Percentiles rank a stretch among this genome's conserved stretches.
Evolutionary conservation across 53 echinoderm and acorn worm genomes (phyloP).

Genomic region (Patiria pectinifera): DNA sequence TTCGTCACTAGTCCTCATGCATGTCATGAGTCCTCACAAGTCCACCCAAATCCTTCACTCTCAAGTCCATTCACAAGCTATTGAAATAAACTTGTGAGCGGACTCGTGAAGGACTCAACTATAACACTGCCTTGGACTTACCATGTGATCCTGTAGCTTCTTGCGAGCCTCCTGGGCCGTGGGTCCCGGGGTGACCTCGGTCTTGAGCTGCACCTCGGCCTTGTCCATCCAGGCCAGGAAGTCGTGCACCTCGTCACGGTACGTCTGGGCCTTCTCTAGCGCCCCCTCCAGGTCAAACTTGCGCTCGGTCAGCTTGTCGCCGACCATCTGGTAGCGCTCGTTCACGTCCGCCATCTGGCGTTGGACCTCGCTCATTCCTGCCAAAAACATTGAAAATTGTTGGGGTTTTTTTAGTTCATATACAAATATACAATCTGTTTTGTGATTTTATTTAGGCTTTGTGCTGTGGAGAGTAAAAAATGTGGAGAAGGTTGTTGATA

Average conservation of each 20-base stretch:
- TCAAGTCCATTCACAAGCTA: too few species aligned
- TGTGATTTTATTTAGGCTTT: too few species aligned
- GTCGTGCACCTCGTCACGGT: conserved; percentile 79
- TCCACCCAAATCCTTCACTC: too few species aligned
- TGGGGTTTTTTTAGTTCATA: too few species aligned
- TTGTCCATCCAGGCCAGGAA: conserved; percentile 85
- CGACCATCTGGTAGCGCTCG: conserved; percentile 85
- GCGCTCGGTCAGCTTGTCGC: conserved; percentile 92
- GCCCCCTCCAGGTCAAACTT: conserved; percentile 89
- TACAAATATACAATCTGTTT: too few species aligned
- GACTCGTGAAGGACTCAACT: too few species aligned
- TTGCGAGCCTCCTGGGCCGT: conserved; percentile 82
- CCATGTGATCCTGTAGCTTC: conserved; percentile 91
- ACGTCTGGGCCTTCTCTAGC: conserved; percentile 83
- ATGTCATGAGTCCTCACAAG: too few species aligned
- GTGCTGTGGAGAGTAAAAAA: too few species aligned
- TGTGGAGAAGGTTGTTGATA: too few species aligned
- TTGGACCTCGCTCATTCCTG: conserved; percentile 88
- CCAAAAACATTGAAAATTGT: not conserved
- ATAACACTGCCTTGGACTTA: conserved; percentile 23
- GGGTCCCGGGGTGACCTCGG: conserved; percentile 66
- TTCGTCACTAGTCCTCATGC: too few species aligned
- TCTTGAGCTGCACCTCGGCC: conserved; percentile 76
- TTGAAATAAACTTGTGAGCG: too few species aligned
- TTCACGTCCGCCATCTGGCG: conserved; percentile 89